Conservation (phyloP, 2,113 vertebrate species). For the Istiophorus platypterus region DNA sequence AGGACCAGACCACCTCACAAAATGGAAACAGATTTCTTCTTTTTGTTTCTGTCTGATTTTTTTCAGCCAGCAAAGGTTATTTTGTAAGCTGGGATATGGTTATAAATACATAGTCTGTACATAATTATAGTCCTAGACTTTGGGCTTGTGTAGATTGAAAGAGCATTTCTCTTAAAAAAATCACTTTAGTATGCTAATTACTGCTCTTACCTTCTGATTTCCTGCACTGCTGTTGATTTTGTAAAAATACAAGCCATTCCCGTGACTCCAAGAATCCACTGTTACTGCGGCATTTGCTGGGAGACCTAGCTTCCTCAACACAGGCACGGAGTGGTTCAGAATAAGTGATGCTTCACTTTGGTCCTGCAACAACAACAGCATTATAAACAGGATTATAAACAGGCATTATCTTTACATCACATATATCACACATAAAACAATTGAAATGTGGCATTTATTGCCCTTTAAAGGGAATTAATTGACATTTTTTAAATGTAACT, state of each 20-base stretch:
- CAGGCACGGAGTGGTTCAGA: conserved; percentile 82
- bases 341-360: conserved; percentile 70
- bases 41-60: not conserved
- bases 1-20: not conserved
- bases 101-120: not conserved
- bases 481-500: not conserved
- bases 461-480: not conserved
- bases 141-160: not conserved
- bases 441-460: not conserved
- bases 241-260: conserved; percentile 56
- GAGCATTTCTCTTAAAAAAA: not conserved
- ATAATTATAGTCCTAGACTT: not conserved
- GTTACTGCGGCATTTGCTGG: conserved; percentile 73
- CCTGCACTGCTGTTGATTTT: conserved; percentile 71
- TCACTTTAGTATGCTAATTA: not conserved
- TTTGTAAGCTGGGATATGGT: not conserved
- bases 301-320: conserved; percentile 78
- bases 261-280: conserved; percentile 71
- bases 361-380: conserved; percentile 70
- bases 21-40: not conserved
- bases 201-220: conserved; percentile 79
- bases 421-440: not conserved
- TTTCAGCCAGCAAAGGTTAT: not conserved
- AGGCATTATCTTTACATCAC: not conserved
- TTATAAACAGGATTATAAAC: no score